Evolutionary conservation across 1,140 invertebrate genomes (phyloP).

Genomic region (Solen grandis): DNA sequence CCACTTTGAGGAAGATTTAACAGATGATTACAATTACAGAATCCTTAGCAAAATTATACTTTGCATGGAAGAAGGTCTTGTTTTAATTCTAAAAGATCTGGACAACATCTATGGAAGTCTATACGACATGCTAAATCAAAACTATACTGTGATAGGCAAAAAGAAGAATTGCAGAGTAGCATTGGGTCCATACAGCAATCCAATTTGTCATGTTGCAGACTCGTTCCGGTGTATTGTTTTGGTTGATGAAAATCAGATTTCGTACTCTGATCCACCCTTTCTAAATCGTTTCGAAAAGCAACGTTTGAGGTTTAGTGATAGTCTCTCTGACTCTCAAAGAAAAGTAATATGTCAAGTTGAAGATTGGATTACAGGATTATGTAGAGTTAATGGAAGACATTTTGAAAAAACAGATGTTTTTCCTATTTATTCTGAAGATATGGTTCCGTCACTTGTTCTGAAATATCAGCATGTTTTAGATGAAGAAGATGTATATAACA

Average conservation of each 20-base stretch:
- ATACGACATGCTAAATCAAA: conserved; percentile 75
- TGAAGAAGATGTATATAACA: neutral
- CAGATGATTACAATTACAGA: conserved; percentile 69
- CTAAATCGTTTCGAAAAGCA: conserved; percentile 76
- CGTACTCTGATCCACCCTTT: conserved; percentile 69
- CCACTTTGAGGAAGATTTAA: conserved; percentile 69
- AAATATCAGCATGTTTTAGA: too few species aligned
- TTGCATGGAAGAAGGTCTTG: conserved; percentile 73
- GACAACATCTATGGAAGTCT: conserved; percentile 74
- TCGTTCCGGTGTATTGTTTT: conserved; percentile 71
- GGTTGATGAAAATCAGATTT: conserved; percentile 65
- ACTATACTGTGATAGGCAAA: conserved; percentile 69
- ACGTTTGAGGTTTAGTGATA: conserved; percentile 55
- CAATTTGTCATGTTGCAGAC: conserved; percentile 71
- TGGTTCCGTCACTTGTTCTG: conserved; percentile 60
- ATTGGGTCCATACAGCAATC: conserved; percentile 70
- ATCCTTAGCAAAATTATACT: conserved; percentile 72
- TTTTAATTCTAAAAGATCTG: conserved; percentile 68
- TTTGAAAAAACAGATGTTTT: conserved; percentile 49
- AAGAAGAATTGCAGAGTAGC: conserved; percentile 71
- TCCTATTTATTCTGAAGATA: conserved; percentile 53
- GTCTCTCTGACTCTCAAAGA: conserved; percentile 27
- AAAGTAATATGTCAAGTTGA: neutral
- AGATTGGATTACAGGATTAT: conserved; percentile 23
- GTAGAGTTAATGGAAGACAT: neutral